Evolutionary conservation across 2,888 invertebrate species (phyloP), one percentile per base, ranked within the genome.

Genomic region (Chrysolina haemoptera): DNA sequence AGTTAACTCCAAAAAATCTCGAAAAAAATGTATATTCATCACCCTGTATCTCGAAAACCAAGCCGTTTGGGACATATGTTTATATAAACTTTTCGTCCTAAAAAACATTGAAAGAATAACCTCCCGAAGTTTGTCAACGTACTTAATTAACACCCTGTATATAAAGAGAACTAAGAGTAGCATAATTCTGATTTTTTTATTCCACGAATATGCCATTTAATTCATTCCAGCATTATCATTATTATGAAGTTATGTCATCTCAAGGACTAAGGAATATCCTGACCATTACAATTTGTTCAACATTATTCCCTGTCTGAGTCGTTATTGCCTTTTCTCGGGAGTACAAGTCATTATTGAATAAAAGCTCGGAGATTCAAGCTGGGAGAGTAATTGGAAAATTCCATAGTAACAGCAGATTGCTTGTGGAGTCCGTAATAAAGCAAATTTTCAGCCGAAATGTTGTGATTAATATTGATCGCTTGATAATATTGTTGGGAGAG

Each of bases 261-360:
- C 72, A 68, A 72, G 72, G 68, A 55, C 72, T 27, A 68, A 55
- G 22, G 43, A 64, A 50, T 43, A 63, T 68, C 68, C 68, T 68
- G 72, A 72, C 63, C 72, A 64, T 64, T 64, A 68, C 62, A 72
- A 68, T 68, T 68, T 67, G 43, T 68, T 72, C 62, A 62, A 64
- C 65, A 72, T 72, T 63, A 68, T 72, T 55, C 64, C 68, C 63
- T 68, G 41, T 41, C n/a, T 22, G 35, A 5, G 6, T 50, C 46
- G 22, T 66, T 66, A 66, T 66, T 50, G 10, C 50, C 0, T 50
- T 27, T 22, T 50, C 50, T n/a, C 5, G 48, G n/a, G 48, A 8
- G 22, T 55, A 55, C 22, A 35, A 50, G 50, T 48, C 50, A 9
- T 16, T 50, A 46, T 50, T 10, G 16, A 27, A 50, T 18, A 50